These are phyloP conservation scores for Stichopus horrens DNA, from an alignment of 53 echinoderm and acorn worm genomes.

Conservation along the genomic window DNA sequence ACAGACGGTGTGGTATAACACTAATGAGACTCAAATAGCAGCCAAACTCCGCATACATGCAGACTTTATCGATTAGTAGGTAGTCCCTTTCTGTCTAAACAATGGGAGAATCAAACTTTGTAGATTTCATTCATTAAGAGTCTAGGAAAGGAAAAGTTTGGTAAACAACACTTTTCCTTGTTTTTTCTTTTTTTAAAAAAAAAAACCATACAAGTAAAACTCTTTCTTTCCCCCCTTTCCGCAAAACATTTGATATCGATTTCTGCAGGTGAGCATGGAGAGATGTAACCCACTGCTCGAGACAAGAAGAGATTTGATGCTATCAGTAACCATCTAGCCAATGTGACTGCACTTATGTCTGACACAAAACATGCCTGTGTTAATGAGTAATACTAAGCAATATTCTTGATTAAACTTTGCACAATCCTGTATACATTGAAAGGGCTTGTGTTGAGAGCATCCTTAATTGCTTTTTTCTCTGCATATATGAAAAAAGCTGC, in stretches of 20 bases:
- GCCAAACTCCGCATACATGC: too few species aligned
- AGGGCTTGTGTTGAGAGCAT: slow-evolving; percentile 37
- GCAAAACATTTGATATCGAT: slow-evolving; percentile 2
- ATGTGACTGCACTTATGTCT: slow-evolving; percentile 42
- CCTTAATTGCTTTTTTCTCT: slow-evolving; percentile 44
- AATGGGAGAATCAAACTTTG: not conserved
- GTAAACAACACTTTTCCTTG: not conserved
- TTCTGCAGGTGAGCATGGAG: not conserved
- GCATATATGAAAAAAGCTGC: slow-evolving; percentile 44
- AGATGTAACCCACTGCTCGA: not conserved
- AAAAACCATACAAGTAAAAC: not conserved
- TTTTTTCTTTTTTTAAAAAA: not conserved
- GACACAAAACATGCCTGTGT: slow-evolving; percentile 17
- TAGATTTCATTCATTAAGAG: not conserved
- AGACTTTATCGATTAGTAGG: too few species aligned
- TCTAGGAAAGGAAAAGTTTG: too few species aligned
- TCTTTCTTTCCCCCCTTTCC: not conserved
- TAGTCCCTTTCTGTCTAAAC: not conserved
- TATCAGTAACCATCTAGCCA: slow-evolving; percentile 9
- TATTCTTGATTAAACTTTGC: slow-evolving; percentile 46
- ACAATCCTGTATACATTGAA: slow-evolving; percentile 44
- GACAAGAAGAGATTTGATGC: not conserved
- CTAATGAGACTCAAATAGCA: too few species aligned
- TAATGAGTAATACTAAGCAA: slow-evolving; percentile 45
- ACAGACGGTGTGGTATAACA: too few species aligned